Conservation (phyloP, 53 echinoderm and acorn worm genomes). For the Holothuria leucospilota region DNA sequence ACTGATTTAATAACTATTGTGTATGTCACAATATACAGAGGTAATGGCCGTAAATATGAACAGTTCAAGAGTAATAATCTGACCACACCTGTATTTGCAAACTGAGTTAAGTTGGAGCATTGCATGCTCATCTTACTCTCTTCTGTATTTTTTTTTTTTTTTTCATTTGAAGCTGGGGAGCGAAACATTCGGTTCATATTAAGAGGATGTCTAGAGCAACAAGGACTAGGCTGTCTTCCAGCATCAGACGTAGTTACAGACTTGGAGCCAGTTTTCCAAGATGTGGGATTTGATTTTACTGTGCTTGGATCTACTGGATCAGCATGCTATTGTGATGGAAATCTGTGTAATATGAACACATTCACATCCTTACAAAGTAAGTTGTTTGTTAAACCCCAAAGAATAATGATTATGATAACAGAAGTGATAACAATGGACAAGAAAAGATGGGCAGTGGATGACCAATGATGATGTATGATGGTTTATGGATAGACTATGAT, state of each 20-base stretch:
- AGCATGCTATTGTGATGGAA: conserved; percentile 22
- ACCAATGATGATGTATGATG: too few relatives aligned
- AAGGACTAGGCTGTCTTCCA: conserved; percentile 7
- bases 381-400: background rate
- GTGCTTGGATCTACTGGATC: background rate
- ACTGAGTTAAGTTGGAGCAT: too few relatives aligned
- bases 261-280: background rate
- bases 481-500: too few relatives aligned
- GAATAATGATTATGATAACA: too few relatives aligned
- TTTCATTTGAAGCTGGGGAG: background rate
- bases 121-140: too few relatives aligned
- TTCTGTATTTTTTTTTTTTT: background rate
- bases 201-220: conserved; percentile 16
- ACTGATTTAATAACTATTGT: too few relatives aligned
- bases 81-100: too few relatives aligned
- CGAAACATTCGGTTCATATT: background rate
- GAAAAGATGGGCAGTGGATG: too few relatives aligned
- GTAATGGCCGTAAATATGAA: too few relatives aligned
- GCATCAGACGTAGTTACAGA: background rate
- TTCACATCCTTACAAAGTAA: conserved; percentile 5
- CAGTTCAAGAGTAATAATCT: too few relatives aligned
- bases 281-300: background rate
- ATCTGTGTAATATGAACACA: background rate
- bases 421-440: too few relatives aligned
- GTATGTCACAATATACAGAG: too few relatives aligned